Conservation (phyloP, 2,797 vertebrate genomes). For the Dendrocincla fuliginosa region DNA sequence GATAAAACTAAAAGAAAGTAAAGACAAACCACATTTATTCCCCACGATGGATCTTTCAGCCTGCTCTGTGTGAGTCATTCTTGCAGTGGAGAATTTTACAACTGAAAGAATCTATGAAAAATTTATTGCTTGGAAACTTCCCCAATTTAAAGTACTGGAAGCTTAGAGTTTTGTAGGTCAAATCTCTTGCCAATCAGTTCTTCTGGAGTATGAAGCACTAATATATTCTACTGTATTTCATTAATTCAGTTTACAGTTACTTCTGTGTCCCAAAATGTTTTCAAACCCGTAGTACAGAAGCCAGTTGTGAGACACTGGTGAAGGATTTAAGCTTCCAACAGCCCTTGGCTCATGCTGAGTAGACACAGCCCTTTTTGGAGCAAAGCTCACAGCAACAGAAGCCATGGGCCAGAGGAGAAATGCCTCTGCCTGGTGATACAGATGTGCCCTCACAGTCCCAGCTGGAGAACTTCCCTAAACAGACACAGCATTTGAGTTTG, state of each 20-base stretch:
- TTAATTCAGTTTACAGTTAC: background rate
- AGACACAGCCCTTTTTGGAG: background rate
- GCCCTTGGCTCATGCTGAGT: background rate
- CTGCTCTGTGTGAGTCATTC: background rate
- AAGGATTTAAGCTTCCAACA: background rate
- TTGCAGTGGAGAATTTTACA: background rate
- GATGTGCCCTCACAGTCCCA: background rate
- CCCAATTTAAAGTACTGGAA: background rate
- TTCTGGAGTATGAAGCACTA: background rate
- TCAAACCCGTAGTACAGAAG: background rate
- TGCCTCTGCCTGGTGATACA: background rate
- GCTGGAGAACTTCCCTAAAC: background rate
- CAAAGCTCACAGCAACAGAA: background rate
- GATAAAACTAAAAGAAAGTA: background rate
- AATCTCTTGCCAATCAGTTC: background rate
- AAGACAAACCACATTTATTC: background rate
- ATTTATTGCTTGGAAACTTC: background rate
- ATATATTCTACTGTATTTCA: background rate
- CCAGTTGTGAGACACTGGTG: background rate
- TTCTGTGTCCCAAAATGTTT: background rate
- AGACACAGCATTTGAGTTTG: background rate
- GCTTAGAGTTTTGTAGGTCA: background rate
- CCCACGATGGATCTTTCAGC: background rate
- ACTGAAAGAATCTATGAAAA: background rate
- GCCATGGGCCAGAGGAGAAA: background rate